Evolutionary conservation across 2,888 invertebrate genomes (phyloP).

Genomic region (Empis stercorea): DNA sequence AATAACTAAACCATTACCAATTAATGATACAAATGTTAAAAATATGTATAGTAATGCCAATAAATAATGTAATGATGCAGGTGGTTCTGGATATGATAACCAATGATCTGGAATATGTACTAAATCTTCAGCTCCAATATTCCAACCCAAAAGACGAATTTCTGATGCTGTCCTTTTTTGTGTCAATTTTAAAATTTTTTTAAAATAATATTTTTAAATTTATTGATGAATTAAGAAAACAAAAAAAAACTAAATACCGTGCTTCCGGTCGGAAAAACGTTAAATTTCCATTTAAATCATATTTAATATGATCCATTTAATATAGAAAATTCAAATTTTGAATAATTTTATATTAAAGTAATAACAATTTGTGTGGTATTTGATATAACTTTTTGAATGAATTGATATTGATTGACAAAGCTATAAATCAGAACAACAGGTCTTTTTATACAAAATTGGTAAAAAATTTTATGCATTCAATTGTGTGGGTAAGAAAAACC

Average conservation of each 20-base stretch:
- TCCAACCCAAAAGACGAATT: slow-evolving; percentile 53
- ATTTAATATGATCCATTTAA: too few species aligned
- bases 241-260: not conserved
- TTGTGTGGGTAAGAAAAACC: too few species aligned
- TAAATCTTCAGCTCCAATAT: slow-evolving; percentile 62
- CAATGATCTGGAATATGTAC: slow-evolving; percentile 70
- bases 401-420: too few species aligned
- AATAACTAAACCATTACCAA: slow-evolving; percentile 75
- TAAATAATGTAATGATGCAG: slow-evolving; percentile 66
- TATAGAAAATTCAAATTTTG: too few species aligned
- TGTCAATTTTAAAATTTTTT: not conserved
- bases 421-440: too few species aligned
- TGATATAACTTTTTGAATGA: too few species aligned
- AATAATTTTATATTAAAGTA: too few species aligned
- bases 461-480: too few species aligned
- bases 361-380: too few species aligned
- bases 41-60: slow-evolving; percentile 63
- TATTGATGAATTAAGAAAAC: too few species aligned
- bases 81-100: slow-evolving; percentile 66
- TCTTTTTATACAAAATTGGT: too few species aligned
- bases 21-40: slow-evolving; percentile 55
- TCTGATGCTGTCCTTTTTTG: slow-evolving; percentile 22
- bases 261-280: not conserved
- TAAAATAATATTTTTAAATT: too few species aligned
- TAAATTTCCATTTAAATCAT: slow-evolving; percentile 3